A percentile compares a stretch with the other conserved stretches of the same genome.
Evolutionary conservation across 2,797 vertebrate species (phyloP).

Genomic region (Sebastes flavidus): DNA sequence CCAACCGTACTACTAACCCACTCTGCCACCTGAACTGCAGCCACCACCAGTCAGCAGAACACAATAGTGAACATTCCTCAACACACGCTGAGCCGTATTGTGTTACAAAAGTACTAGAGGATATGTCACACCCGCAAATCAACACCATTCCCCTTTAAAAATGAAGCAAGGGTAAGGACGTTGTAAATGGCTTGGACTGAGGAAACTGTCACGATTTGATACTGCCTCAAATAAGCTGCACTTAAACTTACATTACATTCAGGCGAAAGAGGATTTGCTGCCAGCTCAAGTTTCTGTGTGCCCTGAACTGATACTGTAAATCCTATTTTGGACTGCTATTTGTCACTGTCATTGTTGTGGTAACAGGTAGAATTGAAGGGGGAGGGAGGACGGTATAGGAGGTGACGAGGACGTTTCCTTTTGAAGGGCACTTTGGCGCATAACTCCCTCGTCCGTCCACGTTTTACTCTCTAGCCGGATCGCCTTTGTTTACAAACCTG

Average conservation of each 20-base stretch:
- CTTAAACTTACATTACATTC: slow-evolving; percentile 58
- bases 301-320: slow-evolving; percentile 61
- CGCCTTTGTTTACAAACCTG: slow-evolving; percentile 37
- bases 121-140: slow-evolving; percentile 5
- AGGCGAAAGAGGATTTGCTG: slow-evolving; percentile 66
- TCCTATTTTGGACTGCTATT: slow-evolving; percentile 63
- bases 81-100: neutral
- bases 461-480: neutral
- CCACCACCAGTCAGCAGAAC: neutral
- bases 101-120: slow-evolving; percentile 2
- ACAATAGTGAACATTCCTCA: slow-evolving; percentile 3
- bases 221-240: slow-evolving; percentile 51
- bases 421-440: slow-evolving; percentile 55
- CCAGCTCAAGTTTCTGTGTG: slow-evolving; percentile 52
- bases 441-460: neutral
- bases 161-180: neutral
- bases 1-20: neutral
- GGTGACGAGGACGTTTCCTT: slow-evolving; percentile 37
- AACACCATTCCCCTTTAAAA: neutral
- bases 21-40: neutral
- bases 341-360: slow-evolving; percentile 70
- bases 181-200: slow-evolving; percentile 22
- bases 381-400: neutral
- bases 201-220: slow-evolving; percentile 30
- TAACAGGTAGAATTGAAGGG: slow-evolving; percentile 59